A percentile compares a stretch with the other conserved stretches of the same genome.
Evolutionary conservation across 2,797 vertebrate genomes (phyloP).

Genomic region (Kryptopterus vitreolus): DNA sequence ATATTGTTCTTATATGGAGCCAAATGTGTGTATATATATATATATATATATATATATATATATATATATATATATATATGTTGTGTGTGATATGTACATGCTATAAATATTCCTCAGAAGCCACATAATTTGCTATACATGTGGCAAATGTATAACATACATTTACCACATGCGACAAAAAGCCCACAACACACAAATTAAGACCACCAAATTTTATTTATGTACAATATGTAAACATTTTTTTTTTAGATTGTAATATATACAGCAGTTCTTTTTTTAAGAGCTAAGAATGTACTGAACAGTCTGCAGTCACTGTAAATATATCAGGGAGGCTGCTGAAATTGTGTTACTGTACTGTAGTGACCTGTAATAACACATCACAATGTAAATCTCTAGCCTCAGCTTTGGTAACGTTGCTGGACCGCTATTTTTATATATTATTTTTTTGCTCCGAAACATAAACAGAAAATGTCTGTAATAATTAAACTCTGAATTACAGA

Average conservation of each 20-base stretch:
- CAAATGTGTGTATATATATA: no score
- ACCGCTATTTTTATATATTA: background rate
- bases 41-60: no score
- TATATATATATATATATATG: no score
- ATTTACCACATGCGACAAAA: no score
- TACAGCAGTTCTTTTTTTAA: slow-evolving; percentile 32
- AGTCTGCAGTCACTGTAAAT: slow-evolving; percentile 41
- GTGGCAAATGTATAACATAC: no score
- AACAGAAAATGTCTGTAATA: background rate
- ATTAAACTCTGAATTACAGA: background rate
- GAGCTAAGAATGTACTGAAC: slow-evolving; percentile 39
- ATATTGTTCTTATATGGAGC: background rate
- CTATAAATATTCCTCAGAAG: background rate
- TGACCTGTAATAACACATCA: slow-evolving; percentile 4
- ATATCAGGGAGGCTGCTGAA: slow-evolving; percentile 27
- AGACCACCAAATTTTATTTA: slow-evolving; percentile 60
- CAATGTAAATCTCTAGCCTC: background rate
- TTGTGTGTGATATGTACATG: no score
- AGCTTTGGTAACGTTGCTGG: slow-evolving; percentile 12
- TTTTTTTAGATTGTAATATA: slow-evolving; percentile 34
- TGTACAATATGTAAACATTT: slow-evolving; percentile 65
- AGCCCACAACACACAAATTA: slow-evolving; percentile 11
- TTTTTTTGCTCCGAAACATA: background rate
- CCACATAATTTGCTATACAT: no score
- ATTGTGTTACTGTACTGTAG: slow-evolving; percentile 13